Evolutionary conservation across 2,113 vertebrate genomes (phyloP).

Genomic region (Oryzias woworae): DNA sequence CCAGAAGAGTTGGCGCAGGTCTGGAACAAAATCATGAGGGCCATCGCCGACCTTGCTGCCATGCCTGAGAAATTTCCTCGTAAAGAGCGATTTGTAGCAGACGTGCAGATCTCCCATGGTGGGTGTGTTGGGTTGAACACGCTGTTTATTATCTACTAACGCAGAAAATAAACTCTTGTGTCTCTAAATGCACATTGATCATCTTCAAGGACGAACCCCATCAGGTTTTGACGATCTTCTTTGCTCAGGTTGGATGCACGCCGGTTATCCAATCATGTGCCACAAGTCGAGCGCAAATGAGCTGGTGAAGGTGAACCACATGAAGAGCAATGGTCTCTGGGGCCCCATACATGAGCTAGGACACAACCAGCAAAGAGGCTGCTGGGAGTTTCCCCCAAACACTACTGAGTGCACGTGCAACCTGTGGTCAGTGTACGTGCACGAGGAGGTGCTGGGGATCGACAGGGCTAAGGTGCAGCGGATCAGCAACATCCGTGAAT

Average conservation of each 20-base stretch:
- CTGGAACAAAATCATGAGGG: constrained; percentile 80
- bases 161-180: background rate
- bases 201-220: too few relatives aligned
- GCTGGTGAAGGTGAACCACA: constrained; percentile 23
- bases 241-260: constrained; percentile 79
- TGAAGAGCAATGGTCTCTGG: constrained; percentile 55
- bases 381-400: constrained; percentile 79
- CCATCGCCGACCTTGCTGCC: constrained; percentile 75
- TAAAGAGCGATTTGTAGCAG: constrained; percentile 83
- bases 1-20: constrained; percentile 73
- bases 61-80: constrained; percentile 74
- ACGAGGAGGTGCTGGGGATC: constrained; percentile 69
- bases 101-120: constrained; percentile 84
- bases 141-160: background rate
- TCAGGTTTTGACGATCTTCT: constrained; percentile 8
- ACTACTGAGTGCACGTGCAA: constrained; percentile 84
- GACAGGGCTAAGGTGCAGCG: constrained; percentile 49
- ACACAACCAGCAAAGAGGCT: constrained; percentile 80
- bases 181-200: too few relatives aligned
- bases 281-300: constrained; percentile 6
- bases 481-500: background rate
- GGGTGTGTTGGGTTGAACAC: background rate
- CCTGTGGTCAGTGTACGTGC: constrained; percentile 82
- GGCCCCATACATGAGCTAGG: constrained; percentile 75
- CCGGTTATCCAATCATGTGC: constrained; percentile 80